Evolutionary conservation across 2,888 invertebrate species (phyloP).

Genomic region (Synergus umbraculus): DNA sequence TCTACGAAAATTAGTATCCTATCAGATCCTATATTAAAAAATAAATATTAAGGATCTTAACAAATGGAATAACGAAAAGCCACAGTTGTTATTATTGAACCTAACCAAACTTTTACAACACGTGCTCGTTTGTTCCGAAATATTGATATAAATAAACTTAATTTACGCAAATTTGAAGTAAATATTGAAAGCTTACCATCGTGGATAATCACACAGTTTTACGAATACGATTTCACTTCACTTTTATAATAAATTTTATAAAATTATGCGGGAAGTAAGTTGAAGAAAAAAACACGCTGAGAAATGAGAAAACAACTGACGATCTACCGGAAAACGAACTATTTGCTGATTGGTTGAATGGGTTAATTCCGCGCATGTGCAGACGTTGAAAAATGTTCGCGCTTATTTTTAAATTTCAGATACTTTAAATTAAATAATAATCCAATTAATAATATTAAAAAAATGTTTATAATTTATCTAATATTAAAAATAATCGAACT

Average conservation of each 20-base stretch:
- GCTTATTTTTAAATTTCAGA: neutral
- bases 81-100: neutral
- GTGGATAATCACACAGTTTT: neutral
- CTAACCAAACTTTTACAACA: constrained; percentile 27
- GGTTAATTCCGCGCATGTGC: too few species aligned
- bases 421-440: neutral
- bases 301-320: neutral
- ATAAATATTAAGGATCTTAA: neutral
- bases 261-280: neutral
- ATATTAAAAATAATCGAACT: neutral
- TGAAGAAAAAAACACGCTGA: neutral
- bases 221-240: neutral
- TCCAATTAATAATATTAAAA: neutral
- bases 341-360: neutral
- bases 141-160: neutral
- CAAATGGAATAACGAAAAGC: neutral
- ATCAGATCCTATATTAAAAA: too few species aligned
- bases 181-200: constrained; percentile 13
- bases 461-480: neutral
- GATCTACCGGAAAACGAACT: neutral
- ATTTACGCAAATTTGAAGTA: neutral
- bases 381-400: too few species aligned
- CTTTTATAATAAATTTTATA: neutral
- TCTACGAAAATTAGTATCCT: neutral
- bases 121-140: neutral